phyloP scores from a whole-genome alignment of 1,140 invertebrate species.

The Macrocentrus cingulum region DNA sequence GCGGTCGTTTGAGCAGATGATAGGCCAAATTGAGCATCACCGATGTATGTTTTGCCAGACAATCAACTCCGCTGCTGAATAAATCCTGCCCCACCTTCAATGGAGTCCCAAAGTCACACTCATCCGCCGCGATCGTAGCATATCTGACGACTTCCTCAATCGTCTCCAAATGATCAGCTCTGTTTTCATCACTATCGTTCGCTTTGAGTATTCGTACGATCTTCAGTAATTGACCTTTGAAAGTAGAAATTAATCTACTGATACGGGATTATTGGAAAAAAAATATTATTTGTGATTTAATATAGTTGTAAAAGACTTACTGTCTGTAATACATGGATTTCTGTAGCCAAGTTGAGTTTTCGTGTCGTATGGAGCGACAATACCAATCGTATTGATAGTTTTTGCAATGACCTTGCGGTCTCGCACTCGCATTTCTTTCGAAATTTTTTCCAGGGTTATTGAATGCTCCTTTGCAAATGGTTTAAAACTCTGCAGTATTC shows the following conservation, averaged over 20 bases:
- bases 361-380: conserved; percentile 85
- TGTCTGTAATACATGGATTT: conserved; percentile 71
- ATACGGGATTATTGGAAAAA: no score
- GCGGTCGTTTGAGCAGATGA: conserved; percentile 70
- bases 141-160: conserved; percentile 78
- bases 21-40: conserved; percentile 77
- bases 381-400: conserved; percentile 82
- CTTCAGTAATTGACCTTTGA: no score
- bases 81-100: conserved; percentile 85
- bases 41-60: conserved; percentile 68
- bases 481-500: conserved; percentile 66
- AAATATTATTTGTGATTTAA: no score
- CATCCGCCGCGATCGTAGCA: conserved; percentile 87
- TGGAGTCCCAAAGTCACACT: conserved; percentile 91
- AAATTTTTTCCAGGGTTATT: conserved; percentile 65
- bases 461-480: conserved; percentile 67
- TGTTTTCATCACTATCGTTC: conserved; percentile 63
- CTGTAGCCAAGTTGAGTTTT: conserved; percentile 81
- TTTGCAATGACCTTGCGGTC: conserved; percentile 72
- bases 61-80: conserved; percentile 72
- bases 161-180: conserved; percentile 62
- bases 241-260: no score
- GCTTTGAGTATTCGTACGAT: no score
- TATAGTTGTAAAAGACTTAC: conserved; percentile 64
- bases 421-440: conserved; percentile 64